These are phyloP conservation scores for Alcis repandata DNA, from an alignment of 2,888 invertebrate species.

Conservation along the genomic window DNA sequence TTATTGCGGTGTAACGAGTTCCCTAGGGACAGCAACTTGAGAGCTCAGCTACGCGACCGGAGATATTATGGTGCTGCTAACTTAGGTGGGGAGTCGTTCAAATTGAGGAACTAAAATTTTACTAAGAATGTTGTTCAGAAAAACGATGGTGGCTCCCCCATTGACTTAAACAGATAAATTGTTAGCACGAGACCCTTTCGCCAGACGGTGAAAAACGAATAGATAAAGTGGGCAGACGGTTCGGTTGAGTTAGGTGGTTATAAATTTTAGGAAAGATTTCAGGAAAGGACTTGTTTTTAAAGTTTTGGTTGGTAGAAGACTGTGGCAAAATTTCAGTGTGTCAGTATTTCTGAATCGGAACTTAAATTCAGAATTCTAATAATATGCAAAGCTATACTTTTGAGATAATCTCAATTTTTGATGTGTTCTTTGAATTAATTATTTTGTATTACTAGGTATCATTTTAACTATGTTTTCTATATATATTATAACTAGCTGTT, in stretches of 20 bases:
- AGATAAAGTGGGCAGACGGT: conserved; percentile 52
- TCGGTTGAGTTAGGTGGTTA: conserved; percentile 18
- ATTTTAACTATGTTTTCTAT: too few species aligned
- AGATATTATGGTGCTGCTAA: conserved; percentile 12
- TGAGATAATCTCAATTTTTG: too few species aligned
- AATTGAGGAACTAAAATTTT: conserved; percentile 1
- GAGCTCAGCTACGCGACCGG: conserved; percentile 46
- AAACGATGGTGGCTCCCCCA: background rate
- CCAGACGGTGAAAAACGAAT: conserved; percentile 70
- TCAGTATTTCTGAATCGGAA: too few species aligned
- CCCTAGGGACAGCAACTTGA: conserved; percentile 62
- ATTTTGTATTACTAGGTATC: too few species aligned
- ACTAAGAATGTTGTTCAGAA: background rate
- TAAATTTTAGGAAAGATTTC: conserved; percentile 21
- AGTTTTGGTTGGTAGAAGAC: conserved; percentile 1
- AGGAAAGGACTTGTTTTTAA: conserved; percentile 6
- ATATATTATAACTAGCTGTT: too few species aligned
- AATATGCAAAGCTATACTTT: too few species aligned
- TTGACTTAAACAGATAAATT: background rate
- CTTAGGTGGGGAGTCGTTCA: background rate
- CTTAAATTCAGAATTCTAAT: too few species aligned
- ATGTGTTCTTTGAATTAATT: too few species aligned
- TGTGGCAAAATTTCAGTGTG: too few species aligned
- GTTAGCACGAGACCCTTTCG: conserved; percentile 41
- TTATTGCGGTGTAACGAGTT: conserved; percentile 78